Evolutionary conservation across 1,140 invertebrate species (phyloP).

Genomic region (Listronotus bonariensis): DNA sequence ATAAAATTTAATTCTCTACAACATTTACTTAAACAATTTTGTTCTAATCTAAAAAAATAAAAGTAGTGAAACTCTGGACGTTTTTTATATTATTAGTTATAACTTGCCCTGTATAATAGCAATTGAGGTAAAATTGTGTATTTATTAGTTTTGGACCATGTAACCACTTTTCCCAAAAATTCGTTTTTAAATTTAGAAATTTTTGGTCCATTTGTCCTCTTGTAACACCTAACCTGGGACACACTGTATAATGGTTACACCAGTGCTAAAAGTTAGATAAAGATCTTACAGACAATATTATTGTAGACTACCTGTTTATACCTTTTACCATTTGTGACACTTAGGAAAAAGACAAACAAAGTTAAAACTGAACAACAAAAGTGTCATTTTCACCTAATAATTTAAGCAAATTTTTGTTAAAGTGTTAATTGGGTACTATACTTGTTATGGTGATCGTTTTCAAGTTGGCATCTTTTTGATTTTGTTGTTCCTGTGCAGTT

Average conservation of each 20-base stretch:
- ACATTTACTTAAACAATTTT: no score
- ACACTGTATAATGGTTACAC: not conserved
- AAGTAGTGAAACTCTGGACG: no score
- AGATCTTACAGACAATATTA: constrained; percentile 12
- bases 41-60: no score
- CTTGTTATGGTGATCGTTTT: constrained; percentile 5
- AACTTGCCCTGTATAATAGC: no score
- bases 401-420: constrained; percentile 32
- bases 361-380: constrained; percentile 32
- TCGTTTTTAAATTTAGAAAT: no score
- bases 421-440: constrained; percentile 20
- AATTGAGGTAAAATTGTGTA: no score
- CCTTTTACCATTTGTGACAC: constrained; percentile 27
- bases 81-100: no score
- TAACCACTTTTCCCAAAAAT: no score
- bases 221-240: not conserved
- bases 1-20: no score
- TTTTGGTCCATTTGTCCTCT: no score
- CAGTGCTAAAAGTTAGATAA: constrained; percentile 19
- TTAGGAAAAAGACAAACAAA: constrained; percentile 23
- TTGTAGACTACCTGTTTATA: constrained; percentile 13
- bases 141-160: no score
- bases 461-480: not conserved
- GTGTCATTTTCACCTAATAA: constrained; percentile 32
- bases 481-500: constrained; percentile 4